phyloP scores from a whole-genome alignment of 1,140 invertebrate species.

The Vanessa atalanta region DNA sequence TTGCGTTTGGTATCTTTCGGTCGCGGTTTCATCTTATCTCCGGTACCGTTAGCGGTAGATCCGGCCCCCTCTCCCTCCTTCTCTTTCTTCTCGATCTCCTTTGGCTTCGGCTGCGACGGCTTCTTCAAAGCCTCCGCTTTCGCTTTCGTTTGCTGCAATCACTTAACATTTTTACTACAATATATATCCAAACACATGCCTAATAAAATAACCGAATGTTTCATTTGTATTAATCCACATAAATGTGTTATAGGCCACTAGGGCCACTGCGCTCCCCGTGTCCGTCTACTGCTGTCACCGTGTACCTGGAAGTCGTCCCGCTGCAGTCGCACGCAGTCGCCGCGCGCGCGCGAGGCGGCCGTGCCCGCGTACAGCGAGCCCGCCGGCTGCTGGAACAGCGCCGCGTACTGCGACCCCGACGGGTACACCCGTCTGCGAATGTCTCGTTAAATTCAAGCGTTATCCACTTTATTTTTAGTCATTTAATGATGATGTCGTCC shows the following conservation, averaged over 20 bases:
- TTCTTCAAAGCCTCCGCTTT: slow-evolving; percentile 76
- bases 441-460: not conserved
- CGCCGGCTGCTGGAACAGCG: slow-evolving; percentile 87
- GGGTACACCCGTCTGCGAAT: slow-evolving; percentile 71
- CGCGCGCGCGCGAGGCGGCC: slow-evolving; percentile 86
- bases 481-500: too few species aligned
- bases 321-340: slow-evolving; percentile 84
- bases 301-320: slow-evolving; percentile 83
- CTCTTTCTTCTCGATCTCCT: slow-evolving; percentile 58
- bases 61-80: slow-evolving; percentile 46
- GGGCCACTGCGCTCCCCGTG: too few species aligned
- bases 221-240: too few species aligned
- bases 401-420: slow-evolving; percentile 83
- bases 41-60: slow-evolving; percentile 27
- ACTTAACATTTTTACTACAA: not conserved
- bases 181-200: too few species aligned
- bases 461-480: too few species aligned
- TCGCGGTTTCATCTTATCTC: slow-evolving; percentile 43
- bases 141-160: slow-evolving; percentile 64
- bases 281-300: too few species aligned
- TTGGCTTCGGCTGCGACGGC: slow-evolving; percentile 60
- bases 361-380: slow-evolving; percentile 89
- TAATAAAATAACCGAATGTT: too few species aligned
- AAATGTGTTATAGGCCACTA: not conserved
- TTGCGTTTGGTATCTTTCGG: slow-evolving; percentile 42